Percentiles rank a stretch among this genome's conserved stretches.
Conservation (phyloP, 1,140 invertebrate genomes). For the Telenomus remus region DNA sequence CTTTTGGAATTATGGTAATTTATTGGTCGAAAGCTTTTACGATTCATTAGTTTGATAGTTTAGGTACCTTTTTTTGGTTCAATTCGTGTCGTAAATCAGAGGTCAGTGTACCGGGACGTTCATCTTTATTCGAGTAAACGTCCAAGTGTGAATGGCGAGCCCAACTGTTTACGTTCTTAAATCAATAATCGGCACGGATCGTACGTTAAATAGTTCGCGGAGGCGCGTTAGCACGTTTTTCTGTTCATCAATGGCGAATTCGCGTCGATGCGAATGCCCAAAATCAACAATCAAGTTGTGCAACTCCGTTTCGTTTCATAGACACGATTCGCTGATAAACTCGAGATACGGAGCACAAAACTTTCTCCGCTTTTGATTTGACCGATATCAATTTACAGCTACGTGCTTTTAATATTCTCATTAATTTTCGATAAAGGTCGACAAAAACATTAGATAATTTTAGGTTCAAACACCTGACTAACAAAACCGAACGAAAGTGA, state of each 20-base stretch:
- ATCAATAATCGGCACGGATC: constrained; percentile 30
- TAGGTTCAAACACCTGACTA: too few species aligned
- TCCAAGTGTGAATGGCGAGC: constrained; percentile 26
- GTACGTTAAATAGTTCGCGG: constrained; percentile 14
- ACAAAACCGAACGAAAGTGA: too few species aligned
- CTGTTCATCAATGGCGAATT: constrained; percentile 14
- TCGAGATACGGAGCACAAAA: constrained; percentile 13
- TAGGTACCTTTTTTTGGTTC: not conserved
- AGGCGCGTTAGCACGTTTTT: constrained; percentile 16
- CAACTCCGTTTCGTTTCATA: constrained; percentile 2
- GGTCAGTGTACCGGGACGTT: constrained; percentile 24
- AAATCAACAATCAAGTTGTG: not conserved
- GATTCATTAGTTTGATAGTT: constrained; percentile 16
- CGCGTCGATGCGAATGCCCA: not conserved
- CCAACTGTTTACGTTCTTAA: constrained; percentile 39
- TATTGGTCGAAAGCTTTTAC: constrained; percentile 21
- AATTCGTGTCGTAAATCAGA: constrained; percentile 29
- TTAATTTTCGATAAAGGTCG: not conserved
- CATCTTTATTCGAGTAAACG: constrained; percentile 16
- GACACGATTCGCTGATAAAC: constrained; percentile 12
- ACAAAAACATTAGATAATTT: too few species aligned
- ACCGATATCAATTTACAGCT: constrained; percentile 8
- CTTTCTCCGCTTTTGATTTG: constrained; percentile 21
- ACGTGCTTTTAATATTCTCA: not conserved
- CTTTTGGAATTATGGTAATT: constrained; percentile 28